Evolutionary conservation across 2,797 vertebrate genomes (phyloP).

Genomic region (Synanceia verrucosa): DNA sequence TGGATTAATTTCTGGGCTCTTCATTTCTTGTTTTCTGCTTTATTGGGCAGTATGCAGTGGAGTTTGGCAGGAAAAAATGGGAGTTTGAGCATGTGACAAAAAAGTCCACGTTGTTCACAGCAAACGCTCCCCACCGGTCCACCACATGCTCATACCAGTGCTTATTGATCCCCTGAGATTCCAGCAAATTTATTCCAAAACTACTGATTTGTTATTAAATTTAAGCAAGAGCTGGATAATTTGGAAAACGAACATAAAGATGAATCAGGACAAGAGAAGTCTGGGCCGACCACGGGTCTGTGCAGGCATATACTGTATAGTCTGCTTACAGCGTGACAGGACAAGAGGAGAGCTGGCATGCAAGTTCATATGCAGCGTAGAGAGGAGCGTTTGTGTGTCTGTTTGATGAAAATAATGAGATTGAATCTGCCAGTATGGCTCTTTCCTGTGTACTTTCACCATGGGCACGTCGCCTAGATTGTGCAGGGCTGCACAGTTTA

Average conservation of each 20-base stretch:
- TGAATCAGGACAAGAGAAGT: conserved; percentile 35
- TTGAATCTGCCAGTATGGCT: conserved; percentile 45
- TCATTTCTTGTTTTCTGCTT: conserved; percentile 23
- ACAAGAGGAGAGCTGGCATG: conserved; percentile 49
- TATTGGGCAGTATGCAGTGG: conserved; percentile 22
- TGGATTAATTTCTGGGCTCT: conserved; percentile 11
- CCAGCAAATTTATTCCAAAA: conserved; percentile 42
- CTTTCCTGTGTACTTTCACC: conserved; percentile 41
- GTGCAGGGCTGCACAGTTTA: conserved; percentile 47
- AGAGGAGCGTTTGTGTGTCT: conserved; percentile 34
- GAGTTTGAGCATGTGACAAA: conserved; percentile 49
- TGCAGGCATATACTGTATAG: conserved; percentile 19
- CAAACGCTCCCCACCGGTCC: conserved; percentile 38
- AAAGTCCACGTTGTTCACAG: conserved; percentile 44
- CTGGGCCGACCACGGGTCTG: conserved; percentile 11
- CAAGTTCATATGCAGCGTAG: conserved; percentile 25
- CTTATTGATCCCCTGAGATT: conserved; percentile 50
- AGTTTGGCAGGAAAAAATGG: conserved; percentile 33
- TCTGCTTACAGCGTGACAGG: conserved; percentile 25
- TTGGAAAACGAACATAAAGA: conserved; percentile 33
- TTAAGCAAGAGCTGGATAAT: conserved; percentile 36
- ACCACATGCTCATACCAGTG: conserved; percentile 39
- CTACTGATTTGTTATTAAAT: conserved; percentile 38
- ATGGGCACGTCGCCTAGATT: conserved; percentile 44
- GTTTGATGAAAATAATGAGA: conserved; percentile 70